Percentiles rank a stretch among this genome's conserved stretches.
Conservation (phyloP, 2,113 vertebrate species). For the Bubo bubo region DNA sequence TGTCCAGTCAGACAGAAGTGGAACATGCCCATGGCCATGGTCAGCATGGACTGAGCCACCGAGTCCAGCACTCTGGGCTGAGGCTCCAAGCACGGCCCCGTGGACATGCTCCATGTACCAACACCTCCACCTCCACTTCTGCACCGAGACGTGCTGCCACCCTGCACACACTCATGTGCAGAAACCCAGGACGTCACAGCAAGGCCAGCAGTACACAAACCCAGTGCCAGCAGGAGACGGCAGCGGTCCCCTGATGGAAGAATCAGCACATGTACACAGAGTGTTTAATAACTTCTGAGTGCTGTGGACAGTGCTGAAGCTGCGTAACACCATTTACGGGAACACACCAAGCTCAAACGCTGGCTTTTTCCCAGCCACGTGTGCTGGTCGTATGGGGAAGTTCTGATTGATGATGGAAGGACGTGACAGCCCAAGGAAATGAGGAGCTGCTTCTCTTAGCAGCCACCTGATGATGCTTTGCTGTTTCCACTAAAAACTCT, state of each 20-base stretch:
- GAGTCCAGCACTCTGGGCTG: background rate
- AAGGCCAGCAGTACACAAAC: background rate
- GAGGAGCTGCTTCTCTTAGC: background rate
- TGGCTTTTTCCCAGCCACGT: background rate
- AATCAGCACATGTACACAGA: background rate
- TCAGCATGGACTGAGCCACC: background rate
- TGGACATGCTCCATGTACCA: fast-evolving
- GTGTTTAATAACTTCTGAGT: background rate
- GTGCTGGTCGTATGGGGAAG: background rate
- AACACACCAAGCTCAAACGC: background rate
- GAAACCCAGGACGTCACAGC: background rate
- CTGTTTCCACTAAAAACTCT: background rate
- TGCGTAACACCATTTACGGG: background rate
- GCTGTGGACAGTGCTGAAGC: background rate
- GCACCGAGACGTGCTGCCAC: background rate
- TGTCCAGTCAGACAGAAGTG: background rate
- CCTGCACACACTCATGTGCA: fast-evolving
- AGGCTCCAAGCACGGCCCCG: fast-evolving
- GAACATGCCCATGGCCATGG: fast-evolving
- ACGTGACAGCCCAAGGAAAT: background rate
- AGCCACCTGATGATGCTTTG: background rate
- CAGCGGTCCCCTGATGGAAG: background rate
- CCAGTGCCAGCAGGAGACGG: background rate
- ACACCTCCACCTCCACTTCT: background rate
- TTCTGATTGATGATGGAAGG: background rate